Evolutionary conservation across 2,797 vertebrate species (phyloP), one percentile per base, ranked within the genome.

Genomic region (Aulostomus chinensis): DNA sequence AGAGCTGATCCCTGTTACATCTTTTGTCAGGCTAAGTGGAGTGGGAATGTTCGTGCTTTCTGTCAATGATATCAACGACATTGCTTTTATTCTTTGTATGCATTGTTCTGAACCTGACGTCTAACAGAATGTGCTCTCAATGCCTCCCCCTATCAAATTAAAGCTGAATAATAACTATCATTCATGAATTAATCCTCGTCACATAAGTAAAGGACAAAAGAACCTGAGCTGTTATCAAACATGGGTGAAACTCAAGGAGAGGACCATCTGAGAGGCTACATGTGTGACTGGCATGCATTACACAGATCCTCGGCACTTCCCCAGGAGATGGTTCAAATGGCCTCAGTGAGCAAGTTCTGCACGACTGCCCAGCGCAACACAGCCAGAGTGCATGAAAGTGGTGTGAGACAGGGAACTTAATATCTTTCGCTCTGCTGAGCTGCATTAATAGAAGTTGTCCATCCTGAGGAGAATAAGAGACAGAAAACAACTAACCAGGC

Each of bases 371-470:
- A 25, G 63, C 62, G 61, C 78, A 67, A 69, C 68, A 68, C 66
- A 41, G 71, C 51, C 58, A 48, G 73, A 63, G 72, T 73, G 70
- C 55, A 71, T 78, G 61, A 72, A 78, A 79, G 81, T 59, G 59
- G 53, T 61, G 58, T 50, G 67, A 81, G 78, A 71, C 26, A 3
- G 28, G 32, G 42, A 78, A 69, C 66, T 63, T 75, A 59, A 85
- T 80, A 72, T 66, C 50, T 71, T 72, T 68, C 37, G 66, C 80
- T 79, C 70, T 53, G 67, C 29, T 22, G 51, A 71, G 48, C 57
- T 17, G 24, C 68, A 58, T 67, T 84, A 86, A 84, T 77, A 73
- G 78, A 77, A 72, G 50, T 58, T 60, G 72, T 77, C 75, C 52
- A 58, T 78, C 60, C 68, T 10, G 2, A 55, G 53, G 61, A 59